A percentile compares a stretch with the other conserved stretches of the same genome.
These are phyloP conservation scores for Neoniphon sammara DNA, from an alignment of 2,797 vertebrate genomes.

Conservation along the genomic window DNA sequence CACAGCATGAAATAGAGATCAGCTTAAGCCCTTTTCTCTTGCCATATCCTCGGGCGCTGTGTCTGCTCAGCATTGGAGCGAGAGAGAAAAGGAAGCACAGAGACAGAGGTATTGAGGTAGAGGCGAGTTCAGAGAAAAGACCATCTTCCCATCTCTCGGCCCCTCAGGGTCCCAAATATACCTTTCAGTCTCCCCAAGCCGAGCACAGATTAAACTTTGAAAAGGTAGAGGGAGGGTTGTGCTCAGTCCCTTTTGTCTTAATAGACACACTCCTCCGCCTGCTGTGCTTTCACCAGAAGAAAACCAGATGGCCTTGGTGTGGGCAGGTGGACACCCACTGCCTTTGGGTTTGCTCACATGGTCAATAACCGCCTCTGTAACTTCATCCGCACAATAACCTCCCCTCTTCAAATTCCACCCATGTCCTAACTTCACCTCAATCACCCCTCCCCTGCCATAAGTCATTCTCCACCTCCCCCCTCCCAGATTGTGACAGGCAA, in stretches of 20 bases:
- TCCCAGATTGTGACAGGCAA: constrained; percentile 26
- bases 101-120: constrained; percentile 16
- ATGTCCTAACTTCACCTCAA: constrained; percentile 34
- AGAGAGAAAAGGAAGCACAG: constrained; percentile 25
- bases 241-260: constrained; percentile 42
- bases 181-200: constrained; percentile 25
- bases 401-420: not conserved
- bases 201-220: constrained; percentile 42
- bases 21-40: constrained; percentile 51
- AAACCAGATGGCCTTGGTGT: constrained; percentile 58
- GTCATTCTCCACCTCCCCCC: constrained; percentile 6
- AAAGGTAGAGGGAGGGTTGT: constrained; percentile 35
- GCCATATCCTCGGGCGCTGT: constrained; percentile 50
- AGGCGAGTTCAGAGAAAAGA: constrained; percentile 27
- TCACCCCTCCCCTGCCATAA: constrained; percentile 39
- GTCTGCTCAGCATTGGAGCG: constrained; percentile 39
- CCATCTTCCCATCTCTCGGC: not conserved
- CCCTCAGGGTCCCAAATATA: constrained; percentile 33
- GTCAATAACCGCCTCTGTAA: constrained; percentile 21
- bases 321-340: constrained; percentile 33
- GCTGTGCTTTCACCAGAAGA: constrained; percentile 46
- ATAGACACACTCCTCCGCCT: constrained; percentile 41
- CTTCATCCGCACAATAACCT: constrained; percentile 30
- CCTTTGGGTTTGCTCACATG: constrained; percentile 24
- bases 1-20: constrained; percentile 64